Evolutionary conservation across 1,140 invertebrate species (phyloP), one percentile per base, ranked within the genome.

Genomic region (Agrypnia vestita): DNA sequence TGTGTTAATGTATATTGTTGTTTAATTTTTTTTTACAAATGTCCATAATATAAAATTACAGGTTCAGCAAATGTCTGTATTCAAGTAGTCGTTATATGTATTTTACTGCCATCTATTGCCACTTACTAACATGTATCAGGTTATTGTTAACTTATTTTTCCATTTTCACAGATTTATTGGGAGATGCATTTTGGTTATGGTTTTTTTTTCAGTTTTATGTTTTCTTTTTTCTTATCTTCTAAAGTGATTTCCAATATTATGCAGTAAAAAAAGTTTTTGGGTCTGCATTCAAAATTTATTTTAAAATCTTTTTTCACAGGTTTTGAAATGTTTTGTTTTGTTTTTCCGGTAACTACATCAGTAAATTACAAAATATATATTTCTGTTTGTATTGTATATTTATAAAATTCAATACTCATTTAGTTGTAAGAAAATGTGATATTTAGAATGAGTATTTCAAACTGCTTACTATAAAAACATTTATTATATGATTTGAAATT

Each of bases 371-470:
- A 56, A 9, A 56, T 51, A 51, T 51, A 1, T 3, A 51, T 51
- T 51, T 3, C 49, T 25, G 13, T 62, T 56, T 25, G 21, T 21
- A 62, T 62, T 62, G 59, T 13, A 10, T 62, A 25, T 62, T 62
- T 62, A 19, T 35, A 19, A 21, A 19, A 62, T 47, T 44, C 35
- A 74, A 74, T 74, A 74, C 71, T 74, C 71, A 74, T 55, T 55
- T 74, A 74, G 71, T 21, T 74, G 21, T 74, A 74, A 74, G 71
- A 43, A 55, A 53, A 74, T 74, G 71, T 74, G 71, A 74, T 74
- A 74, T 74, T 74, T 74, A 74, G 71, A 74, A 74, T 74, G 71
- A 74, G 71, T 74, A 56, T 56, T 74, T 74, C 7, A 35, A 71
- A 19, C 10, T 71, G 25, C 47, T 71, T 71, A 67, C 0, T 64